Conservation (phyloP, 1,140 invertebrate genomes). For the Hycleus cichorii region DNA sequence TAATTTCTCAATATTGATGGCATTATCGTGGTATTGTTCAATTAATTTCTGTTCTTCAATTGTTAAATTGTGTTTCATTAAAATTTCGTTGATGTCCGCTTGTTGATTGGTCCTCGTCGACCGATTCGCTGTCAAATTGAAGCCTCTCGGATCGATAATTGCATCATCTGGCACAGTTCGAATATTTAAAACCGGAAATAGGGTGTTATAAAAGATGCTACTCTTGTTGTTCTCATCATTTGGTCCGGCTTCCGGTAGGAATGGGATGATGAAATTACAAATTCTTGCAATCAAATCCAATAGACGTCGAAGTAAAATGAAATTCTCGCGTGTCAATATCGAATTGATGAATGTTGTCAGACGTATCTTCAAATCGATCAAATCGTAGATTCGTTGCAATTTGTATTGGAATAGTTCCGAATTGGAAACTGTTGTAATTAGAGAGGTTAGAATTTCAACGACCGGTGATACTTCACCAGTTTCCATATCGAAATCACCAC, state of each 20-base stretch:
- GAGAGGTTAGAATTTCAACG: background rate
- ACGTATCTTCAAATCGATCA: conserved; percentile 2
- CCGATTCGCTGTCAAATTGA: no score
- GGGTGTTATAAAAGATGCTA: no score
- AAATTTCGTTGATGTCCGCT: no score
- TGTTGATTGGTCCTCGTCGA: no score
- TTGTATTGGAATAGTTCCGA: conserved; percentile 1
- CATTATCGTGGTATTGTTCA: no score
- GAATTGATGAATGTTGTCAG: background rate
- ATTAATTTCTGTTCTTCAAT: no score
- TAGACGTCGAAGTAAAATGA: background rate
- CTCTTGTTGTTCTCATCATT: background rate
- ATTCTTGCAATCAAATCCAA: conserved; percentile 1
- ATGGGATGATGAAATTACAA: background rate
- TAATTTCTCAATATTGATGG: no score
- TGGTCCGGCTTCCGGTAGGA: background rate
- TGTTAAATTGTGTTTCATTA: no score
- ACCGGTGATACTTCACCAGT: background rate
- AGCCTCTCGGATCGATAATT: no score
- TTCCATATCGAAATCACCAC: background rate
- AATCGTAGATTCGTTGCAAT: background rate
- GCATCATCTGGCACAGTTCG: no score
- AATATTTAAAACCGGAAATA: no score
- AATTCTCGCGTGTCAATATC: background rate
- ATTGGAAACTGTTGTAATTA: background rate